Evolutionary conservation across 2,888 invertebrate species (phyloP).

Genomic region (Eristalis pertinax): DNA sequence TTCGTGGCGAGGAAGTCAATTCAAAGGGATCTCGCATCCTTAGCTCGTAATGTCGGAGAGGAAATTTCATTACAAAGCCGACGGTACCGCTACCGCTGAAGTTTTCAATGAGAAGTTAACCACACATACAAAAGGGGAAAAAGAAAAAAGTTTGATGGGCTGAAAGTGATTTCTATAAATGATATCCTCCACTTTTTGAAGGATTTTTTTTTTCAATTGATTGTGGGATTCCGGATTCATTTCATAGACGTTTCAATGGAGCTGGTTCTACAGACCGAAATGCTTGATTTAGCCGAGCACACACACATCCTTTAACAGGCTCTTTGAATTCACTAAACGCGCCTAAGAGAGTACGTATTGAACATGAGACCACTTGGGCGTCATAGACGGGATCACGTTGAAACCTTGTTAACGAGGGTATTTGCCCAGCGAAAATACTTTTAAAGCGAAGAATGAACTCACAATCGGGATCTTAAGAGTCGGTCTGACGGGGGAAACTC

Average conservation of each 20-base stretch:
- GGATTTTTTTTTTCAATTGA: not conserved
- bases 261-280: not conserved
- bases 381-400: no score
- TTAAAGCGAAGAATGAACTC: no score
- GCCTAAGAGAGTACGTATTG: no score
- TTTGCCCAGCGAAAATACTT: no score
- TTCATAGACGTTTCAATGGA: not conserved
- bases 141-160: not conserved
- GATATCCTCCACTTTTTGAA: not conserved
- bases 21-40: not conserved
- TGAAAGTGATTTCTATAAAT: not conserved
- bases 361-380: no score
- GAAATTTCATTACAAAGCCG: not conserved
- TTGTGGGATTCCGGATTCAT: not conserved
- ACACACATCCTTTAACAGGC: no score
- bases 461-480: no score
- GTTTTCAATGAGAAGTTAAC: not conserved
- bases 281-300: no score
- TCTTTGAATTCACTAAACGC: no score
- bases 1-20: not conserved
- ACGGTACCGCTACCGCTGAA: not conserved
- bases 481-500: no score
- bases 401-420: no score
- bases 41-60: not conserved
- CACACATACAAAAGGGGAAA: not conserved